Evolutionary conservation across 1,140 invertebrate genomes (phyloP).

Genomic region (Drosophila kikkawai): DNA sequence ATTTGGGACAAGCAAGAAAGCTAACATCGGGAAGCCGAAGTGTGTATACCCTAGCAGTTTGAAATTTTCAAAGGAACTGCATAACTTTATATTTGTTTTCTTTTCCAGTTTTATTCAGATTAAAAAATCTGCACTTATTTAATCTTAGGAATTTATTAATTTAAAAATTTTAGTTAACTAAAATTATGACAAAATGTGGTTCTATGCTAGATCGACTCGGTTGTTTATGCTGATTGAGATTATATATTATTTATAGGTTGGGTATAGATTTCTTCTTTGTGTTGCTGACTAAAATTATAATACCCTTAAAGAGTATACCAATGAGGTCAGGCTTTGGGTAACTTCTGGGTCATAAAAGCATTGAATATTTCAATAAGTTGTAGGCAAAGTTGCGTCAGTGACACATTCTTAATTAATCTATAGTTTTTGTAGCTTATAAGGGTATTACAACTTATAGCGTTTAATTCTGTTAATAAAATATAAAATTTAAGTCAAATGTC

Average conservation of each 20-base stretch:
- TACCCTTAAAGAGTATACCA: neutral
- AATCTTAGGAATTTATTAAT: too few species aligned
- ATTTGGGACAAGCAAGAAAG: neutral
- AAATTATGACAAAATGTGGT: too few species aligned
- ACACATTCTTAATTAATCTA: neutral
- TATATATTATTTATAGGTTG: neutral
- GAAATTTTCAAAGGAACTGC: neutral
- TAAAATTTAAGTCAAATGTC: too few species aligned
- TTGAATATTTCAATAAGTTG: neutral
- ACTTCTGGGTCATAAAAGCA: neutral
- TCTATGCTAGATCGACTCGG: too few species aligned
- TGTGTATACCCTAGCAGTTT: neutral
- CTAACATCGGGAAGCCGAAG: neutral
- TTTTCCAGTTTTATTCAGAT: neutral
- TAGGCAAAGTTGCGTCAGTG: neutral
- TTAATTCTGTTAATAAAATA: too few species aligned
- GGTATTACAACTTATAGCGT: too few species aligned
- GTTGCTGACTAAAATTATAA: neutral
- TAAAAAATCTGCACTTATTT: too few species aligned
- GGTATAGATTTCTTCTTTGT: neutral
- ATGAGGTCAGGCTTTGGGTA: neutral
- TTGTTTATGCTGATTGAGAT: neutral
- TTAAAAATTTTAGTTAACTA: too few species aligned
- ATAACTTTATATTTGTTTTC: neutral
- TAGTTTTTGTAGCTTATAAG: neutral